Evolutionary conservation across 2,797 vertebrate species (phyloP).

Genomic region (Avahi laniger): DNA sequence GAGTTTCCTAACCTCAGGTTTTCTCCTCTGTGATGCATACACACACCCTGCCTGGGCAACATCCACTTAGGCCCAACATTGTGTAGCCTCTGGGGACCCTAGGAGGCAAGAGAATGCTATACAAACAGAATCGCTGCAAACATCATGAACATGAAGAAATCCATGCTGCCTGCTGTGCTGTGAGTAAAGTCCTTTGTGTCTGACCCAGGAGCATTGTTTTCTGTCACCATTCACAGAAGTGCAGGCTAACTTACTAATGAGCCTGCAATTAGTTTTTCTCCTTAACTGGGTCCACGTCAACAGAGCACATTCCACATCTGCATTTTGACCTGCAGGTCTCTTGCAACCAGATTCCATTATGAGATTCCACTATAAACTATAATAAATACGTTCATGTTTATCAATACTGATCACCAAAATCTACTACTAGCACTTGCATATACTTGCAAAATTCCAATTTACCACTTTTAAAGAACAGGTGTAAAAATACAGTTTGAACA

Average conservation of each 20-base stretch:
- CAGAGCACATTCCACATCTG: not conserved
- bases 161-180: not conserved
- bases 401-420: not conserved
- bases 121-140: not conserved
- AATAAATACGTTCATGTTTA: not conserved
- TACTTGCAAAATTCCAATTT: not conserved
- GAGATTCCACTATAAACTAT: not conserved
- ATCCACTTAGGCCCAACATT: not conserved
- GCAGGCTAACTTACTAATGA: not conserved
- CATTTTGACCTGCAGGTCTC: not conserved
- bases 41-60: not conserved
- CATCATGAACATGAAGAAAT: not conserved
- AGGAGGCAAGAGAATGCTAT: not conserved
- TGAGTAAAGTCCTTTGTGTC: not conserved
- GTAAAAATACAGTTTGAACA: not conserved
- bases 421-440: not conserved
- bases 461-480: not conserved
- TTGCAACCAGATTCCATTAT: not conserved
- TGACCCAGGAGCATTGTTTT: not conserved
- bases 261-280: not conserved
- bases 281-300: not conserved
- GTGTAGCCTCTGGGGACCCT: not conserved
- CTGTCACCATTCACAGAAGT: not conserved
- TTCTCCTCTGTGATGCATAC: not conserved
- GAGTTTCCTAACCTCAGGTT: not conserved